A percentile compares a stretch with the other conserved stretches of the same genome.
phyloP scores from a whole-genome alignment of 2,113 vertebrate genomes.

The Trichomycterus rosablanca region DNA sequence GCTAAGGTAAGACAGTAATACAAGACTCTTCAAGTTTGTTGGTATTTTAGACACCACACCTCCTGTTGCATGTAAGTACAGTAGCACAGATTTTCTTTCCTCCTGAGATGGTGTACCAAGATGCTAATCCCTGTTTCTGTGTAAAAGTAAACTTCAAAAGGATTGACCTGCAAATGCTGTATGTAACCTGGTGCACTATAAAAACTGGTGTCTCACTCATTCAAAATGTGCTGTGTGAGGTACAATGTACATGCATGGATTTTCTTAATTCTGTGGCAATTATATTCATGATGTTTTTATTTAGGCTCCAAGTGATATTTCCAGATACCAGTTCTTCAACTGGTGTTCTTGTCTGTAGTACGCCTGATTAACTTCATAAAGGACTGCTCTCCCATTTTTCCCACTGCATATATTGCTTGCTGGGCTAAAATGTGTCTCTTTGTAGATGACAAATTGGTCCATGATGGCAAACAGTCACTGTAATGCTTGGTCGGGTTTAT shows the following conservation, averaged over 20 bases:
- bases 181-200: not conserved
- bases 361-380: not conserved
- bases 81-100: not conserved
- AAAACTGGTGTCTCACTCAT: not conserved
- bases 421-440: not conserved
- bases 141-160: conserved; percentile 6
- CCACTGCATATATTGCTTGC: not conserved
- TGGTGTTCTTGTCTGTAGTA: conserved; percentile 1
- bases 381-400: conserved; percentile 2
- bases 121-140: conserved; percentile 1
- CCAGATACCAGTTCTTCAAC: not conserved
- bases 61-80: not conserved
- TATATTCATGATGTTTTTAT: not conserved
- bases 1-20: not conserved
- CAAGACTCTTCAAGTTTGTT: not conserved
- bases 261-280: conserved; percentile 1
- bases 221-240: conserved; percentile 1
- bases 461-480: not conserved
- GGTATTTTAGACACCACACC: conserved; percentile 3
- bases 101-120: not conserved
- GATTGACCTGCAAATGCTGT: conserved; percentile 14
- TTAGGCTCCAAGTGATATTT: conserved; percentile 1
- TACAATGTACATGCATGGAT: not conserved
- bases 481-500: not conserved
- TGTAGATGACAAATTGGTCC: not conserved